Percentiles rank a stretch among this genome's conserved stretches.
These are phyloP conservation scores for Malurus elegans DNA, from an alignment of 2,113 vertebrate genomes.

Conservation along the genomic window DNA sequence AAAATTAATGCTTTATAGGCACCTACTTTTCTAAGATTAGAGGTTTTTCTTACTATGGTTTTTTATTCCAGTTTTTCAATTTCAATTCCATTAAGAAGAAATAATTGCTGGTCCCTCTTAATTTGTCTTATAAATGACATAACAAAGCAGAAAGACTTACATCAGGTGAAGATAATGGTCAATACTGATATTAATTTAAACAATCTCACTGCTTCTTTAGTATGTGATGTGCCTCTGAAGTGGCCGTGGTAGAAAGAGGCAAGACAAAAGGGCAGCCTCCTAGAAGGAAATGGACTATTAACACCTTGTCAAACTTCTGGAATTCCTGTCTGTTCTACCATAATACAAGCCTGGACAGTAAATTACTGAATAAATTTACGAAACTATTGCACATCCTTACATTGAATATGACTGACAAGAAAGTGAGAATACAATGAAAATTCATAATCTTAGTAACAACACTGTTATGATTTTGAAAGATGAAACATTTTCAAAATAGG, in stretches of 20 bases:
- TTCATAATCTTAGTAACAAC: background rate
- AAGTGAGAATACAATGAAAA: background rate
- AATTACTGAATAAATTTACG: background rate
- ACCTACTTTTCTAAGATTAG: background rate
- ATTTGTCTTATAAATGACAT: background rate
- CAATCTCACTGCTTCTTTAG: background rate
- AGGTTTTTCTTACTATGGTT: accelerated
- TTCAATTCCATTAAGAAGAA: background rate
- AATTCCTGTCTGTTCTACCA: background rate
- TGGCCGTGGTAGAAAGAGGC: background rate
- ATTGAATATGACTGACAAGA: background rate
- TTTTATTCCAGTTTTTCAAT: background rate
- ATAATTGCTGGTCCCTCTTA: background rate
- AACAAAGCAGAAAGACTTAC: background rate
- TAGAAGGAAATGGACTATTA: background rate
- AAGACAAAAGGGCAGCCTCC: background rate
- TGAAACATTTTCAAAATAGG: background rate
- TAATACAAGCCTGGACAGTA: background rate
- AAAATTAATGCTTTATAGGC: background rate
- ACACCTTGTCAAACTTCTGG: background rate
- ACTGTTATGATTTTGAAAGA: background rate
- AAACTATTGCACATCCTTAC: background rate
- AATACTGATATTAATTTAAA: background rate
- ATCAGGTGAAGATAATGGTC: background rate
- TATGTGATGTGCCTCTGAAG: background rate